These are phyloP conservation scores for Aphelinus certus DNA, from an alignment of 1,140 invertebrate genomes.

Conservation along the genomic window DNA sequence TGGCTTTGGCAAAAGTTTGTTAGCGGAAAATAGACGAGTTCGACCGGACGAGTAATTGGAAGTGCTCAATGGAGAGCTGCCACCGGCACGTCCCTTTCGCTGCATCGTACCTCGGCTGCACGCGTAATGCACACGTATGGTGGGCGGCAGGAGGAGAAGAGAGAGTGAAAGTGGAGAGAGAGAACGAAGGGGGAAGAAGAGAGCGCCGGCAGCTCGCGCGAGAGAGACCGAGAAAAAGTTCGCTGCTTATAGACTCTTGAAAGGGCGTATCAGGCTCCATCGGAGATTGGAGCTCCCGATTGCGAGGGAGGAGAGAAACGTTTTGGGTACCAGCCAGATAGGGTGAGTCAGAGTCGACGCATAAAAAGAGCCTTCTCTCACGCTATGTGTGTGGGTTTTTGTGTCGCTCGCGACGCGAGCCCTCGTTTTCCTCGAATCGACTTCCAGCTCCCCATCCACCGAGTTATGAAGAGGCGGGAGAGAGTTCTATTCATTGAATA, in stretches of 20 bases:
- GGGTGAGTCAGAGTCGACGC: not conserved
- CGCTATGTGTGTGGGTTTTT: not conserved
- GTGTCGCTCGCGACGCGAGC: not conserved
- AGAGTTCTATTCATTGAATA: no score
- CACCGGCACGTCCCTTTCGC: no score
- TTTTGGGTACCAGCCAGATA: conserved; percentile 14
- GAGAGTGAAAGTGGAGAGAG: no score
- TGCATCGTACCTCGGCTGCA: no score
- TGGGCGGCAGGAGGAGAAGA: not conserved
- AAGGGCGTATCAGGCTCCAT: not conserved
- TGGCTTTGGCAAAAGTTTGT: conserved; percentile 27
- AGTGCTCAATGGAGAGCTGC: conserved; percentile 3
- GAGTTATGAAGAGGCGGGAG: not conserved
- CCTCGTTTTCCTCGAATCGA: not conserved
- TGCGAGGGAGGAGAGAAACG: conserved; percentile 4
- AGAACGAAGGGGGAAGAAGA: not conserved
- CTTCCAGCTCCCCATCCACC: not conserved
- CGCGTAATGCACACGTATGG: not conserved
- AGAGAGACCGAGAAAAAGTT: conserved; percentile 34
- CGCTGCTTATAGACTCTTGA: conserved; percentile 22
- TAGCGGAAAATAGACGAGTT: conserved; percentile 31
- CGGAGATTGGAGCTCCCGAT: conserved; percentile 22
- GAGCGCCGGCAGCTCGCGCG: not conserved
- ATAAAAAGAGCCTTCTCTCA: no score
- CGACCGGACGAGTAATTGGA: conserved; percentile 24